Base-by-base conservation (phyloP, 2,888 invertebrate species). In the Limnephilus marmoratus region DNA sequence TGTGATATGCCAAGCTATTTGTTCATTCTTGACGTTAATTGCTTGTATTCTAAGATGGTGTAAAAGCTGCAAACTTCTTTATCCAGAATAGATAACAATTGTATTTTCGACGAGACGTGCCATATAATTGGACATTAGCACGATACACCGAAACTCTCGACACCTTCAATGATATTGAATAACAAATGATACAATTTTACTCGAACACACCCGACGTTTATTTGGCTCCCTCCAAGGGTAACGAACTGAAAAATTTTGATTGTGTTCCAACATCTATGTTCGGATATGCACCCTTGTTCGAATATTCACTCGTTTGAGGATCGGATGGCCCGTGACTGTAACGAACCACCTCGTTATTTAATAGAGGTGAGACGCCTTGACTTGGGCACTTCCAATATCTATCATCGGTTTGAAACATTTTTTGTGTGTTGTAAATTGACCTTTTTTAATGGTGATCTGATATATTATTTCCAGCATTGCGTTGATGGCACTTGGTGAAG, bases 281-380 rank as follows among this genome's bases (percentile, higher is more conserved):
- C 88, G 88, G 80, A 91, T 91, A 9, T 68, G 24, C 68, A 24
- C 68, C 68, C 68, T 68, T n/a, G 68, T 68, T 86, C 86, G 86
- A 91, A 83, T 89, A 68, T 91, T 88, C 88, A 53, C 68, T 68
- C 91, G 83, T 91, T 91, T 91, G 91, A 91, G 88, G 85, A 91
- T 91, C 91, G 88, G n/a, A 89, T 91, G 91, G 91, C 91, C 91
- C 91, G 87, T 91, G 87, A 87, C 87, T 29, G 87, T 91, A 91
- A 91, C 91, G 91, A 91, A 91, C 91, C 87, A 87, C 81, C 91
- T 91, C 91, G 91, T 91, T 91, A 91, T 91, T 91, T 81, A 87
- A 45, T 87, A 80, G 3, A 24, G 24, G 49, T n/a, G 24, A 80
- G 34, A 86, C 68, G 37, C 91, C 37, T 68, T 9, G 7, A 68